A percentile compares a stretch with the other conserved stretches of the same genome.
Evolutionary conservation across 2,797 vertebrate species (phyloP).

Genomic region (Acrossocheilus wenchowensis): DNA sequence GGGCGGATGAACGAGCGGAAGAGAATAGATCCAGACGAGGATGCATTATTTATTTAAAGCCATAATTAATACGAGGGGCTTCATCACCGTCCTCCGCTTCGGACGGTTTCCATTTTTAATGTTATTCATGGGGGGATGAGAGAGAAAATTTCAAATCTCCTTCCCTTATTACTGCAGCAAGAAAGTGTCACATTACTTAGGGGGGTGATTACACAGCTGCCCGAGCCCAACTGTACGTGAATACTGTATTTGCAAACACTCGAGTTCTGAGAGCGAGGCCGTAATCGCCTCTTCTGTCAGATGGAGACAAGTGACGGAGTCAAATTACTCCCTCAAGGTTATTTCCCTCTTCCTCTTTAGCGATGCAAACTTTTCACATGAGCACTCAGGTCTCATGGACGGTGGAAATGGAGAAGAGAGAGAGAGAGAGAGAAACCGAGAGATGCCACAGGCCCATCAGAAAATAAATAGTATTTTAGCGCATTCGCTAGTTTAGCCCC

Average conservation of each 20-base stretch:
- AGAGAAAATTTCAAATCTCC: conserved; percentile 65
- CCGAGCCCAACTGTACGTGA: conserved; percentile 62
- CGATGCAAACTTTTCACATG: conserved; percentile 61
- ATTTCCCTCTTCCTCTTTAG: conserved; percentile 54
- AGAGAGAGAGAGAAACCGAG: neutral
- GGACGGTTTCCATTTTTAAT: conserved; percentile 73
- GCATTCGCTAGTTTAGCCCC: conserved; percentile 57
- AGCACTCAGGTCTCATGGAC: conserved; percentile 53
- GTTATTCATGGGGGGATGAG: conserved; percentile 67
- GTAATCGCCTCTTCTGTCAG: conserved; percentile 58
- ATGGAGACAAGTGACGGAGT: conserved; percentile 59
- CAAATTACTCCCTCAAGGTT: conserved; percentile 61
- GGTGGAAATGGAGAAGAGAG: conserved; percentile 40
- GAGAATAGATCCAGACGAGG: conserved; percentile 67
- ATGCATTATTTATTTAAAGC: conserved; percentile 76
- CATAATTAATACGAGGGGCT: conserved; percentile 72
- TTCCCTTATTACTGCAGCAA: conserved; percentile 63
- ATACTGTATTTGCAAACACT: conserved; percentile 64
- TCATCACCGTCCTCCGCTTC: conserved; percentile 64
- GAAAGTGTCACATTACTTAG: conserved; percentile 67
- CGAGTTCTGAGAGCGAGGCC: conserved; percentile 51
- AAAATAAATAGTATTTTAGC: conserved; percentile 64
- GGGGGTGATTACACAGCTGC: conserved; percentile 61
- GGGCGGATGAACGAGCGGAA: conserved; percentile 50
- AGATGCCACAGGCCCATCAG: conserved; percentile 46